These are phyloP conservation scores for Sycophila texana DNA, from an alignment of 2,888 invertebrate species.

Conservation along the genomic window DNA sequence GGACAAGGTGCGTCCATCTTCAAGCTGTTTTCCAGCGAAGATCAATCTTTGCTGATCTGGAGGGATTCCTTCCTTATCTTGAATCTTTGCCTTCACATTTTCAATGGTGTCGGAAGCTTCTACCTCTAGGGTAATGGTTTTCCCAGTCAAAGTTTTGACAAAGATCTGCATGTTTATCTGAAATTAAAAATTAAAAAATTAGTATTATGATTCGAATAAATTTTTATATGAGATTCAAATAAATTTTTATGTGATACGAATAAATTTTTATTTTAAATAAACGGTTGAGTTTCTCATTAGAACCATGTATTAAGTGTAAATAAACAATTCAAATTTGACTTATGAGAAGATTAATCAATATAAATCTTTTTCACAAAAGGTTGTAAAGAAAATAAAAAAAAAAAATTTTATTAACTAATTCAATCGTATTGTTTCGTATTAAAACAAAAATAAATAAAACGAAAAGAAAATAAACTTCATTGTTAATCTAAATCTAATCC, in stretches of 20 bases:
- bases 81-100: conserved; percentile 95
- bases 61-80: conserved; percentile 86
- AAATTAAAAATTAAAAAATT: conserved; percentile 22
- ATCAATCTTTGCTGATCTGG: conserved; percentile 64
- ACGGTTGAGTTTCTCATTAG: not conserved
- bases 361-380: not conserved
- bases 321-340: not conserved
- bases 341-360: not conserved
- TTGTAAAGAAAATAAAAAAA: not conserved
- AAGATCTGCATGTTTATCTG: conserved; percentile 81
- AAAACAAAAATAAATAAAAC: too few species aligned
- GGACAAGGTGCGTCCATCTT: conserved; percentile 62
- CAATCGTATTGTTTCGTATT: too few species aligned
- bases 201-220: not conserved
- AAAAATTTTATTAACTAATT: not conserved
- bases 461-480: too few species aligned
- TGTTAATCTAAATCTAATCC: too few species aligned
- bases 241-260: too few species aligned
- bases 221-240: not conserved
- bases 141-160: conserved; percentile 95
- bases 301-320: not conserved
- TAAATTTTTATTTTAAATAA: too few species aligned
- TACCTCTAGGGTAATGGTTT: conserved; percentile 95
- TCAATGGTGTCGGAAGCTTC: conserved; percentile 95
- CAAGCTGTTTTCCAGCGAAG: conserved; percentile 63